Evolutionary conservation across 2,888 invertebrate species (phyloP).

Genomic region (Antheraea assamensis): DNA sequence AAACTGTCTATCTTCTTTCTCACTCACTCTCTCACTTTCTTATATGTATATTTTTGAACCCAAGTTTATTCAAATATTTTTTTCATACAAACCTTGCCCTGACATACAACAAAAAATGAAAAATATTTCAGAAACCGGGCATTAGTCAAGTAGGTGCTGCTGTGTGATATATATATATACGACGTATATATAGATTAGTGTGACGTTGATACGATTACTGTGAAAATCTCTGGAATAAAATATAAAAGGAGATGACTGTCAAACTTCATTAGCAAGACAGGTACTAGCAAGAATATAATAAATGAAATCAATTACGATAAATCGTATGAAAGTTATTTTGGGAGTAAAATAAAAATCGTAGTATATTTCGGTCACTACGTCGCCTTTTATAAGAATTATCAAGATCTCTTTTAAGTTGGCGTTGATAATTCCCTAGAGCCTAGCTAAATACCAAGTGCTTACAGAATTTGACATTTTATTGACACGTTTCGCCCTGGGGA

Average conservation of each 20-base stretch:
- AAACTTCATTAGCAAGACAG: neutral
- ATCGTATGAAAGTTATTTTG: neutral
- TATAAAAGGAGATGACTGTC: neutral
- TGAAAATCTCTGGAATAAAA: neutral
- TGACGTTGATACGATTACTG: neutral
- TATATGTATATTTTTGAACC: too few species aligned
- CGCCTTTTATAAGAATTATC: neutral
- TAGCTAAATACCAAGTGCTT: constrained; percentile 9
- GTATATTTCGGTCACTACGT: neutral
- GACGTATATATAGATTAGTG: neutral
- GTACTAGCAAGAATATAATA: neutral
- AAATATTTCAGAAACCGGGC: too few species aligned
- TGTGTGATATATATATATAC: too few species aligned
- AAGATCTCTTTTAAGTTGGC: neutral
- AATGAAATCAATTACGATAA: neutral
- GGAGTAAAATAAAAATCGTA: neutral
- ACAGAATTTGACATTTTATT: constrained; percentile 14
- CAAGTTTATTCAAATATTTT: too few species aligned
- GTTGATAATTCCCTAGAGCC: neutral
- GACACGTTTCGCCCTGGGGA: constrained; percentile 8
- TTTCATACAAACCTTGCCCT: too few species aligned
- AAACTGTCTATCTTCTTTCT: too few species aligned
- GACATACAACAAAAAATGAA: too few species aligned
- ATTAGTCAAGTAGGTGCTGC: too few species aligned
- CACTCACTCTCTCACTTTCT: too few species aligned